Base-by-base conservation (phyloP, 1,140 invertebrate species). In the Yoshiicerus persimilis region DNA sequence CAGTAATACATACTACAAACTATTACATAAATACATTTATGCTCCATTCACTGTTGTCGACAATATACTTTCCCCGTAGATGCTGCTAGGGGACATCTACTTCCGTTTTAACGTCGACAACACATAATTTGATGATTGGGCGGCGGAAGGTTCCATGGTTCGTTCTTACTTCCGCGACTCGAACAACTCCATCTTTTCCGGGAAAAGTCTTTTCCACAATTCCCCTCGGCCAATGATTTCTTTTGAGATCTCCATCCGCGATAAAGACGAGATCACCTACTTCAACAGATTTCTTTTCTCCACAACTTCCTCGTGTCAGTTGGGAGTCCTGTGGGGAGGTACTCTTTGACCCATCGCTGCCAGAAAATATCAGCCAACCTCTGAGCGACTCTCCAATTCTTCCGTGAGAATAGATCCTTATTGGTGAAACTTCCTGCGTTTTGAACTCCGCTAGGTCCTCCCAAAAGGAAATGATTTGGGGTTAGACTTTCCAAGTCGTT, bases 401-500 rank as follows among this genome's bases (percentile, higher is more conserved):
- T 56, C 9, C 84, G 32, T 8, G 34, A n/a, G 11, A 11, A 25
- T 20, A 88, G 13, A n/a, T 88, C 87, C 8, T 62, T 27, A 13
- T 89, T 84, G 11, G 38, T 30, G 13, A 34, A 80, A 62, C 13
- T 88, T 23, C 3, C 38, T 80, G 27, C 87, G 77, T 47, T 83
- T 80, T 20, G 32, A 16, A 66, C 4, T 30, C n/a, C n/a, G 11
- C 64, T 20, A 66, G 64, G 27, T 30, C 64, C n/a, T 20, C 89
- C 87, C 27, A 85, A 13, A 5, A 91, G 75, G 70, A 91, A 91
- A 87, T 91, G 88, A 47, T 90, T 90, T 9, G 90, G 89, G 0
- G 91, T 91, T 4, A 92, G 47, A 87, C 62, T 83, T 39, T 39
- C 38, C 13, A 8, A 1, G 13, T 39, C 38, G 38, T 39, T 13